These are phyloP conservation scores for Invenusta paracnida DNA, from an alignment of 2,888 invertebrate genomes.

Conservation along the genomic window DNA sequence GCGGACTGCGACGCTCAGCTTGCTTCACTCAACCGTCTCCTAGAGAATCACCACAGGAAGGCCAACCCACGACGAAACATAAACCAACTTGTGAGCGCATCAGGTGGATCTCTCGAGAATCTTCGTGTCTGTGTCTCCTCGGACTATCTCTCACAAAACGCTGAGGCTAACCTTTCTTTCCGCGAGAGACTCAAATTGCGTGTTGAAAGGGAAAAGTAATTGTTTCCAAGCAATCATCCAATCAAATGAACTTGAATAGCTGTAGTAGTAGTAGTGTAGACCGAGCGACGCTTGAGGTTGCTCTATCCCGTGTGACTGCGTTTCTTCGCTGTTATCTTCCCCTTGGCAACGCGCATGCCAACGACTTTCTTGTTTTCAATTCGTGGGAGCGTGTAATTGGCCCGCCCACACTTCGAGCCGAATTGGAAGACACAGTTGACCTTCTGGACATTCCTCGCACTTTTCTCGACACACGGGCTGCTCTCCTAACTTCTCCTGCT, in stretches of 20 bases:
- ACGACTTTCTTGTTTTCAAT: conserved; percentile 51
- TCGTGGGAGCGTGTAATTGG: conserved; percentile 50
- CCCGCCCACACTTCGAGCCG: conserved; percentile 38
- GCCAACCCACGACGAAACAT: neutral
- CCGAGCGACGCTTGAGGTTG: too few relatives aligned
- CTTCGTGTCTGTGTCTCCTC: neutral
- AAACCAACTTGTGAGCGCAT: neutral
- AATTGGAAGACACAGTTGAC: neutral
- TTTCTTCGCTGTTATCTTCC: conserved; percentile 50
- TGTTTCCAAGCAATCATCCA: too few relatives aligned
- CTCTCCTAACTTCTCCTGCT: neutral
- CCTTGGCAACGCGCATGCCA: conserved; percentile 52
- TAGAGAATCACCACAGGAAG: neutral
- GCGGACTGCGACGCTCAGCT: neutral
- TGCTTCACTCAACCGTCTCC: neutral
- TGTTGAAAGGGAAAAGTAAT: neutral
- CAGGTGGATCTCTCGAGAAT: neutral
- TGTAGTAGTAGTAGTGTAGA: too few relatives aligned
- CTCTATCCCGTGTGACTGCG: conserved; percentile 44
- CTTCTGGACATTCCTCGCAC: neutral
- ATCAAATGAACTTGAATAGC: too few relatives aligned
- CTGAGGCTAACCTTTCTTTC: neutral
- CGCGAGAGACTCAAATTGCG: too few relatives aligned
- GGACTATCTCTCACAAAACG: neutral
- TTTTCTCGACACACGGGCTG: neutral